These are phyloP conservation scores for Dynastes tityus DNA, from an alignment of 2,888 invertebrate species.

Conservation along the genomic window DNA sequence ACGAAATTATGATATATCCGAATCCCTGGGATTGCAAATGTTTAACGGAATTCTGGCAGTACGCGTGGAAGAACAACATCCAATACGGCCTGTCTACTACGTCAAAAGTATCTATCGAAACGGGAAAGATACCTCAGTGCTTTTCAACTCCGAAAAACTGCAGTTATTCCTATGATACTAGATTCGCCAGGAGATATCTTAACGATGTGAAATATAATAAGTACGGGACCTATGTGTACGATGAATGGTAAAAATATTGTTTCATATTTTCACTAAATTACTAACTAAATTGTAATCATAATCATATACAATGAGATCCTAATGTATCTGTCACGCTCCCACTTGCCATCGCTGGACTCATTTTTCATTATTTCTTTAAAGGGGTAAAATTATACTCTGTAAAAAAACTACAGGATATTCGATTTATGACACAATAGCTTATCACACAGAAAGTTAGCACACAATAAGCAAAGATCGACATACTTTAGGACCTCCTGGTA, in stretches of 20 bases:
- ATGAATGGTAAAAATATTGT: background rate
- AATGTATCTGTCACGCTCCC: too few relatives aligned
- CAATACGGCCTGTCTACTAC: background rate
- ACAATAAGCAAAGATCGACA: too few relatives aligned
- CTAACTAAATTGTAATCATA: too few relatives aligned
- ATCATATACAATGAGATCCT: too few relatives aligned
- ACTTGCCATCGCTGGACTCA: too few relatives aligned
- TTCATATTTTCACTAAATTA: too few relatives aligned
- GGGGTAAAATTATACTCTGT: too few relatives aligned
- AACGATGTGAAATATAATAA: background rate
- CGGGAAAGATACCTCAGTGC: background rate
- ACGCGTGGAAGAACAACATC: constrained; percentile 5
- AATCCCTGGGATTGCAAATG: constrained; percentile 1
- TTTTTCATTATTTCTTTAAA: too few relatives aligned
- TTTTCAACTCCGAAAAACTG: background rate
- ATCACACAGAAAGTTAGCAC: too few relatives aligned
- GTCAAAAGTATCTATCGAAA: background rate
- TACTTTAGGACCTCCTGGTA: too few relatives aligned
- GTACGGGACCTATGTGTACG: background rate
- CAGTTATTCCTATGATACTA: background rate
- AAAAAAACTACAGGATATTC: too few relatives aligned
- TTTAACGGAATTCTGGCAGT: constrained; percentile 14
- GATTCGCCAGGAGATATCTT: background rate
- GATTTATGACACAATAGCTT: too few relatives aligned
- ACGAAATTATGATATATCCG: constrained; percentile 18